phyloP scores from a whole-genome alignment of 2,113 vertebrate genomes.

The Aleadryas rufinucha region DNA sequence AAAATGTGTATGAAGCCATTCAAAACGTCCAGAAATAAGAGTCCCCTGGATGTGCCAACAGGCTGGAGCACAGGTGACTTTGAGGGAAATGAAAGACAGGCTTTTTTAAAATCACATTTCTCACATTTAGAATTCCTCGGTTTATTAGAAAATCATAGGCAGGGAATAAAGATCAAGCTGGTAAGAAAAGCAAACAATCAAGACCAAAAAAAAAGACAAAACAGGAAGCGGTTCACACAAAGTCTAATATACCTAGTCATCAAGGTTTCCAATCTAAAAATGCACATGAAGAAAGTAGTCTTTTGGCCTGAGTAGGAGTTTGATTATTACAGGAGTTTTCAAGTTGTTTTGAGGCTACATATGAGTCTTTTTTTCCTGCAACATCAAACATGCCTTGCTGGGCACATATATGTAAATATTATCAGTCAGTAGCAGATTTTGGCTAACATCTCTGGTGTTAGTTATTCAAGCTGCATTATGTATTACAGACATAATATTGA shows the following conservation, averaged over 20 bases:
- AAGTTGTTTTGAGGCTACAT: background rate
- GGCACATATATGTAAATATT: background rate
- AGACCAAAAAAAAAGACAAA: background rate
- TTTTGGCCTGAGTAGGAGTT: background rate
- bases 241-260: background rate
- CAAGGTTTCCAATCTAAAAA: background rate
- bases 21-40: background rate
- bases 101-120: background rate
- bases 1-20: background rate
- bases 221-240: background rate
- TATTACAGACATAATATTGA: background rate
- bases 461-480: background rate
- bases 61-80: background rate
- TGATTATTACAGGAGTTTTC: rapidly evolving
- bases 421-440: background rate
- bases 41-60: background rate
- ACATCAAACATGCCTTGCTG: background rate
- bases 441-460: background rate
- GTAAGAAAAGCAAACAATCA: background rate
- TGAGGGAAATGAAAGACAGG: background rate
- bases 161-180: background rate
- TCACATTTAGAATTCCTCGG: background rate
- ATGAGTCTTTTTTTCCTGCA: background rate
- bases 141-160: background rate
- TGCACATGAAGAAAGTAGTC: background rate